A percentile compares a stretch with the other conserved stretches of the same genome.
These are phyloP conservation scores for Xestia c-nigrum DNA, from an alignment of 2,888 invertebrate species.

Conservation along the genomic window DNA sequence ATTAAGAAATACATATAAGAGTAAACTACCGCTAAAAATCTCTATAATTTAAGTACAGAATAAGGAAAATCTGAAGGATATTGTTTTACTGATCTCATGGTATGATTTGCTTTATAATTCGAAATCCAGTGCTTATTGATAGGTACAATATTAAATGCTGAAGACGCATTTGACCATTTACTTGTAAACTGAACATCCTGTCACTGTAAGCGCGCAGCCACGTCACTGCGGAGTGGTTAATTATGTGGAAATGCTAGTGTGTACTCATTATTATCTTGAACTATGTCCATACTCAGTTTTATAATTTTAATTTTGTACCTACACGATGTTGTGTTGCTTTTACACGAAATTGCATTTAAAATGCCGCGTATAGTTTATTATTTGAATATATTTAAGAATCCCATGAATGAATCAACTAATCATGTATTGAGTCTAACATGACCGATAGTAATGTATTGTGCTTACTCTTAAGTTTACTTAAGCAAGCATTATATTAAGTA, in stretches of 20 bases:
- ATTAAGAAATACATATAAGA: background rate
- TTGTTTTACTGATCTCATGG: conserved; percentile 60
- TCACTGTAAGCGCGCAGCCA: background rate
- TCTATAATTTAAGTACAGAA: conserved; percentile 34
- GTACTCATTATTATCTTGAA: conserved; percentile 12
- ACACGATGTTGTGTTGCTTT: conserved; percentile 36
- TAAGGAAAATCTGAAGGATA: conserved; percentile 51
- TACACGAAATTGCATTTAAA: conserved; percentile 54
- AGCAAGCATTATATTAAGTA: conserved; percentile 27
- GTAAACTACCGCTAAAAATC: conserved; percentile 13
- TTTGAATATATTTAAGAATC: conserved; percentile 39
- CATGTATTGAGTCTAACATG: conserved; percentile 27
- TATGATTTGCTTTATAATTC: conserved; percentile 51
- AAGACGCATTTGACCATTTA: conserved; percentile 17
- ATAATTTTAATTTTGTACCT: conserved; percentile 24
- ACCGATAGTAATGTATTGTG: conserved; percentile 30
- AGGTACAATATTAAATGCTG: conserved; percentile 21
- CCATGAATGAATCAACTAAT: conserved; percentile 22
- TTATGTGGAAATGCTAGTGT: conserved; percentile 1
- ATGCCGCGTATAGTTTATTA: conserved; percentile 29
- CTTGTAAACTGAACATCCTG: background rate
- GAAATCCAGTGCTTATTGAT: conserved; percentile 51
- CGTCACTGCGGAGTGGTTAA: background rate
- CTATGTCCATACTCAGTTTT: conserved; percentile 13
- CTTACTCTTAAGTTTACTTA: conserved; percentile 44